Evolutionary conservation across 2,888 invertebrate species (phyloP).

Genomic region (Tetropium fuscum): DNA sequence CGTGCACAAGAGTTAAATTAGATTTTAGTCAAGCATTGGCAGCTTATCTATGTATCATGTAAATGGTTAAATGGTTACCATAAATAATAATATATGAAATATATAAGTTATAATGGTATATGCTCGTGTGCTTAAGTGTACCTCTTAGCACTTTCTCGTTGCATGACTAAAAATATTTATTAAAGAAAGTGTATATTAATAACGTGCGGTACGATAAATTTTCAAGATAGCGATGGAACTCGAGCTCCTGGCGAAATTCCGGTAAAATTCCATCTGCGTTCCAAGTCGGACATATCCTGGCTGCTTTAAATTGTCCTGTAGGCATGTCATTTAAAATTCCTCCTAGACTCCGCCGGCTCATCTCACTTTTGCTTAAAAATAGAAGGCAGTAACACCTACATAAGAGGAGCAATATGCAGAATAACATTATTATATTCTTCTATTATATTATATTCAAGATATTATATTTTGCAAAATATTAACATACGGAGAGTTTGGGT

Average conservation of each 20-base stretch:
- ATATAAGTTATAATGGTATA: no score
- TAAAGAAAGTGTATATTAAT: neutral
- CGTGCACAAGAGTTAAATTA: no score
- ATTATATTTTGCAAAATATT: neutral
- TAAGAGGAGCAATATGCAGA: no score
- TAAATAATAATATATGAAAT: no score
- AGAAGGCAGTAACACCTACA: neutral
- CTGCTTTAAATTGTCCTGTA: conserved; percentile 53
- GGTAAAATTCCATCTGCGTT: conserved; percentile 49
- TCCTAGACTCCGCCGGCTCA: conserved; percentile 12
- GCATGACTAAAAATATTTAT: no score
- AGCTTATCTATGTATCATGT: no score
- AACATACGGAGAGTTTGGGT: no score
- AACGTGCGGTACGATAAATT: conserved; percentile 18
- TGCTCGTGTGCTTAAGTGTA: no score
- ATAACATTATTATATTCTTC: no score
- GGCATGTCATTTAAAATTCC: conserved; percentile 54
- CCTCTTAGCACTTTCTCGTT: no score
- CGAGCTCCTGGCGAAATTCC: conserved; percentile 40
- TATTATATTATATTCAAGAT: neutral
- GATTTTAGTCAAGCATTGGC: no score
- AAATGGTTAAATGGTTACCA: no score
- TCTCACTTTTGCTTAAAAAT: conserved; percentile 1
- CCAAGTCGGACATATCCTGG: conserved; percentile 45
- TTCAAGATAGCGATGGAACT: conserved; percentile 23